phyloP scores from a whole-genome alignment of 2,113 vertebrate species.

The Noturus placidus region DNA sequence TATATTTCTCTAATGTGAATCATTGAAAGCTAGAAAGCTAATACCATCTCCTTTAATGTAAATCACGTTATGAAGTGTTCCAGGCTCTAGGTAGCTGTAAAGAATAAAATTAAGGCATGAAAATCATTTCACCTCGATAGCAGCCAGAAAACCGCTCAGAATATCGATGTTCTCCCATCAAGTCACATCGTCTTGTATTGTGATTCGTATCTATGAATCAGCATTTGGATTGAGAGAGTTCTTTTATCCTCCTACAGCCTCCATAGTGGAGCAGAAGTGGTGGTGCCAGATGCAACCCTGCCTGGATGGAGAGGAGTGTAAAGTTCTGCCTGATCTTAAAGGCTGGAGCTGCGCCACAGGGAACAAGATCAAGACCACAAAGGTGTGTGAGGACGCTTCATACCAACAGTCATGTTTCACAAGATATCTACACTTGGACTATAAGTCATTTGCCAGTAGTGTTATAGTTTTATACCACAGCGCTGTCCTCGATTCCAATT shows the following conservation, averaged over 20 bases:
- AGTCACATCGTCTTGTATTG: background rate
- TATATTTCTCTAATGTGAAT: slow-evolving; percentile 10
- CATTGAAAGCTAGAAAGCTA: background rate
- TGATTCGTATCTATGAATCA: background rate
- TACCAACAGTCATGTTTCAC: background rate
- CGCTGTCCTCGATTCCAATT: background rate
- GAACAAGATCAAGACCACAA: slow-evolving; percentile 98
- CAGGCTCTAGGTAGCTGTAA: background rate
- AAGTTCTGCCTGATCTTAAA: slow-evolving; percentile 96
- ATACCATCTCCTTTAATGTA: background rate
- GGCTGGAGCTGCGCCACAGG: slow-evolving; percentile 97
- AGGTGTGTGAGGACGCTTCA: slow-evolving; percentile 69
- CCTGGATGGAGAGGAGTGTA: slow-evolving; percentile 97
- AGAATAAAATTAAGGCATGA: background rate
- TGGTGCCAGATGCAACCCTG: slow-evolving; percentile 99
- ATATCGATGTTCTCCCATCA: background rate
- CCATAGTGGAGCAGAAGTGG: slow-evolving; percentile 98
- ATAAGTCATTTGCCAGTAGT: background rate
- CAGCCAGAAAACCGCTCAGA: background rate
- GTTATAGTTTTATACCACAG: background rate
- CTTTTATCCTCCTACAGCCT: slow-evolving; percentile 71
- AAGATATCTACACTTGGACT: background rate
- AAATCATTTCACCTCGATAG: background rate
- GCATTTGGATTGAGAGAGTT: slow-evolving; percentile 34
- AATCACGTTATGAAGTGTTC: background rate